Conservation (phyloP, 2,113 vertebrate species). For the Caretta caretta region DNA sequence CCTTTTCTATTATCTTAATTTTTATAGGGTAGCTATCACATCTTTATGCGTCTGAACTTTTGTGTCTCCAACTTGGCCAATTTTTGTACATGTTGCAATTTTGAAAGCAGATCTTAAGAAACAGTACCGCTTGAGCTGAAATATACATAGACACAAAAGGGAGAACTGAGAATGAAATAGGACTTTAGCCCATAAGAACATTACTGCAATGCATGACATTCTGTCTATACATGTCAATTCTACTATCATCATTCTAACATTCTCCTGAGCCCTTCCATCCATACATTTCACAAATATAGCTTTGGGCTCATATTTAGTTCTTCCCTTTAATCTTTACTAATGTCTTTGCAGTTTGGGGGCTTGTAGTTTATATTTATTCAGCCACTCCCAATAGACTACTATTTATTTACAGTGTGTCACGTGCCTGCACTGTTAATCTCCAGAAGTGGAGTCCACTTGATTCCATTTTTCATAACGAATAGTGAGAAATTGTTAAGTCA, state of each 20-base stretch:
- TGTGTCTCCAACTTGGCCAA: neutral
- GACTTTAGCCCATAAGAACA: neutral
- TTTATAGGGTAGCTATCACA: neutral
- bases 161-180: neutral
- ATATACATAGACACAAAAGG: neutral
- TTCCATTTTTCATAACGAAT: constrained; percentile 56
- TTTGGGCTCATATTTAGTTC: constrained; percentile 38
- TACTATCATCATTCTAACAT: neutral
- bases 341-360: constrained; percentile 43
- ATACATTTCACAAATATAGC: neutral
- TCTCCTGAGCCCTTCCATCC: neutral
- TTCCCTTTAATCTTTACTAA: constrained; percentile 56
- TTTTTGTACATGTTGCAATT: neutral
- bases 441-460: constrained; percentile 51
- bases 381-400: constrained; percentile 28
- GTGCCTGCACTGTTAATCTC: constrained; percentile 51
- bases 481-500: constrained; percentile 66
- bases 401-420: constrained; percentile 20
- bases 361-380: constrained; percentile 52
- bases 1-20: constrained; percentile 5
- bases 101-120: neutral
- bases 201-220: neutral
- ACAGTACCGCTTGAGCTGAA: neutral
- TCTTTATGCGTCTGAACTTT: constrained; percentile 1
- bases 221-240: neutral